Conservation (phyloP, 2,888 invertebrate genomes). For the Meandrusa payeni region DNA sequence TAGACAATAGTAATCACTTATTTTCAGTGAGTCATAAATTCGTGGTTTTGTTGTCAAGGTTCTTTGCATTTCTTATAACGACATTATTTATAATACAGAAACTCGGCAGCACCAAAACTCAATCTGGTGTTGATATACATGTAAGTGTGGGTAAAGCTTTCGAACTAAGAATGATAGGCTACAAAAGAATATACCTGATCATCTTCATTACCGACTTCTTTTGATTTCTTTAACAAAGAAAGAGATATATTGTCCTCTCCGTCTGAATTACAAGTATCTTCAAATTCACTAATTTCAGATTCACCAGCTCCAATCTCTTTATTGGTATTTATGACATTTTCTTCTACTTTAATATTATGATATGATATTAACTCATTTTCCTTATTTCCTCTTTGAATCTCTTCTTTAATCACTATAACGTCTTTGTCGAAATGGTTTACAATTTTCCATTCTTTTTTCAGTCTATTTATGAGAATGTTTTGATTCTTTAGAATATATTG, state of each 20-base stretch:
- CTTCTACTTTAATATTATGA: constrained; percentile 8
- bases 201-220: no score
- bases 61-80: no score
- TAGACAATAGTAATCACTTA: no score
- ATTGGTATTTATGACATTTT: constrained; percentile 4
- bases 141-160: no score
- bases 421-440: constrained; percentile 2
- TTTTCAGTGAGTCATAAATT: no score
- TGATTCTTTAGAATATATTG: constrained; percentile 41
- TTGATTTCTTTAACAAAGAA: constrained; percentile 6
- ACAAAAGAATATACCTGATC: no score
- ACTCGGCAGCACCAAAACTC: no score
- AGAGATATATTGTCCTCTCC: constrained; percentile 10
- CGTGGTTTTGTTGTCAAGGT: no score
- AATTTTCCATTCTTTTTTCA: constrained; percentile 4
- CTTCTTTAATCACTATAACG: constrained; percentile 24
- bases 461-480: constrained; percentile 34
- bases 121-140: no score
- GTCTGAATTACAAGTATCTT: constrained; percentile 1
- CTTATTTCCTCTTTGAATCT: constrained; percentile 23
- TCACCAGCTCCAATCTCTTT: background rate
- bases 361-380: constrained; percentile 11
- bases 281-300: constrained; percentile 3
- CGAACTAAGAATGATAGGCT: no score
- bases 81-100: no score